Conservation (phyloP, 2,113 vertebrate species). For the Eptesicus fuscus region DNA sequence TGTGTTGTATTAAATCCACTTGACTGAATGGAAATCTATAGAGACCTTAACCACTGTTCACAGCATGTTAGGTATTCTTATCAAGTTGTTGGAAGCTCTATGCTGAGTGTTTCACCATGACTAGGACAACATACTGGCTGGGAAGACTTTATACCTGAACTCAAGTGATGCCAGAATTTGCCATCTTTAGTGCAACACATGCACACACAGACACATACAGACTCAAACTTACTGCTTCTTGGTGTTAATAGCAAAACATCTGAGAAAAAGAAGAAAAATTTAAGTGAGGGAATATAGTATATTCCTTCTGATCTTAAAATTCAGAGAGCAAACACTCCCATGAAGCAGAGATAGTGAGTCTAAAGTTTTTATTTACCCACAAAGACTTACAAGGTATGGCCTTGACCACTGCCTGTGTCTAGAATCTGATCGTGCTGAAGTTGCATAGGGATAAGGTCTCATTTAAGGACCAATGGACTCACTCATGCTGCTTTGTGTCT, state of each 20-base stretch:
- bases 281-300: neutral
- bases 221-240: neutral
- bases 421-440: neutral
- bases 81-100: neutral
- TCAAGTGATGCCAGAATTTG: neutral
- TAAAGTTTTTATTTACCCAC: neutral
- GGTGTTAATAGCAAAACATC: neutral
- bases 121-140: neutral
- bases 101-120: neutral
- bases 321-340: neutral
- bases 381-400: neutral
- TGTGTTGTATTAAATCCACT: neutral
- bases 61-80: neutral
- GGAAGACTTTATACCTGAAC: slow-evolving; percentile 5
- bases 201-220: neutral
- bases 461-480: slow-evolving; percentile 7
- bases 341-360: neutral
- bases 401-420: neutral
- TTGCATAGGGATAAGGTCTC: neutral
- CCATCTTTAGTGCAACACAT: neutral
- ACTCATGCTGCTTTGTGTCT: slow-evolving; percentile 28
- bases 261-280: neutral
- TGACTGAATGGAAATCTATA: neutral
- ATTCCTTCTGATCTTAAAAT: neutral
- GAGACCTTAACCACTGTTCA: neutral